Evolutionary conservation across 2,113 vertebrate species (phyloP).

Genomic region (Empidonax alnorum): DNA sequence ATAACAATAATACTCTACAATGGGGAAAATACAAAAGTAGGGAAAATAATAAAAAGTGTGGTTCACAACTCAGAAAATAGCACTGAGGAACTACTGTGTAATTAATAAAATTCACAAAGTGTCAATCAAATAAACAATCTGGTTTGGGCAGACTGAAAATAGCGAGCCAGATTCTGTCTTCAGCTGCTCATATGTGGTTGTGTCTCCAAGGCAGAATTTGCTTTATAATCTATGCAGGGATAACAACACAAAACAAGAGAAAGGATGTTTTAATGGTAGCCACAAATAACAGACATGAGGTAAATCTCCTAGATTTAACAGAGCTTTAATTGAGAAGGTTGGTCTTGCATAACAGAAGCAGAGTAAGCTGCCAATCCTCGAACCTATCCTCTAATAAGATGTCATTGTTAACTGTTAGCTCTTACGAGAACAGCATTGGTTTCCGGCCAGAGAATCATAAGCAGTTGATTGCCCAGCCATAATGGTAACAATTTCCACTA

Average conservation of each 20-base stretch:
- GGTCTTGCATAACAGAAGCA: slow-evolving; percentile 42
- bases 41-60: not conserved
- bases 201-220: slow-evolving; percentile 43
- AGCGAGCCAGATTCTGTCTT: slow-evolving; percentile 28
- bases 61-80: not conserved
- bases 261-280: slow-evolving; percentile 6
- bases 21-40: not conserved
- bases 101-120: slow-evolving; percentile 51
- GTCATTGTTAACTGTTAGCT: slow-evolving; percentile 14
- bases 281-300: not conserved
- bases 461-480: slow-evolving; percentile 2
- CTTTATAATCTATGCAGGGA: not conserved
- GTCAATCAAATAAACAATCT: slow-evolving; percentile 46
- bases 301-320: slow-evolving; percentile 31
- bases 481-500: slow-evolving; percentile 5
- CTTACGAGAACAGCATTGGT: not conserved
- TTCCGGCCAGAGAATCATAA: slow-evolving; percentile 7
- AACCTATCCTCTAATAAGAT: slow-evolving; percentile 27
- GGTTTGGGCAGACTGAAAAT: slow-evolving; percentile 12
- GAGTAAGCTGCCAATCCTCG: slow-evolving; percentile 7
- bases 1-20: not conserved
- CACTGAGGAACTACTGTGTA: slow-evolving; percentile 2
- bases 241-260: slow-evolving; percentile 27
- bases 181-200: not conserved
- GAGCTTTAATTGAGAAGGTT: slow-evolving; percentile 42